Evolutionary conservation across 2,113 vertebrate genomes (phyloP).

Genomic region (Stegostoma tigrinum): DNA sequence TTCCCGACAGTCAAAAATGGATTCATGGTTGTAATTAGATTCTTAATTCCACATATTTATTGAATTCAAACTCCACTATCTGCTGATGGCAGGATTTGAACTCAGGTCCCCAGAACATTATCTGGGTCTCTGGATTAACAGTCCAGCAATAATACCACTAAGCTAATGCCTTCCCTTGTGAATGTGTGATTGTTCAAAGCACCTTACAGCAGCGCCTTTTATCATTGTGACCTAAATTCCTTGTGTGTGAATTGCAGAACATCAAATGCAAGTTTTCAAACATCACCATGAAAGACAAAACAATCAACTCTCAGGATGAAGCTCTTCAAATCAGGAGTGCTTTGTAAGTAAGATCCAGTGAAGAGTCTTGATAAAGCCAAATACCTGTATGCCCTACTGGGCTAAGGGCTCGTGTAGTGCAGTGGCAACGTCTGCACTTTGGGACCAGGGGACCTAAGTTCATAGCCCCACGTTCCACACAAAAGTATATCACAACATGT

Average conservation of each 20-base stretch:
- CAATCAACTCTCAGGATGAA: slow-evolving; percentile 52
- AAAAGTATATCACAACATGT: no score
- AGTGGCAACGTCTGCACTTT: no score
- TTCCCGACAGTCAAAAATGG: no score
- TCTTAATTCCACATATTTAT: no score
- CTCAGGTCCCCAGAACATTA: no score
- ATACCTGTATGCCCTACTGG: not conserved
- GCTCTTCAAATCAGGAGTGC: slow-evolving; percentile 51
- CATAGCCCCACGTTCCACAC: no score
- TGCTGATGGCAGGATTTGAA: no score
- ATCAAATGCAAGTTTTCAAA: slow-evolving; percentile 52
- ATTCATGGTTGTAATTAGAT: no score
- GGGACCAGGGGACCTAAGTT: no score
- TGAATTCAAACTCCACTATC: no score
- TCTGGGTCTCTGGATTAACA: no score
- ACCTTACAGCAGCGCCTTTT: not conserved
- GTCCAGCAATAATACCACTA: no score
- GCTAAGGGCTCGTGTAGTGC: not conserved
- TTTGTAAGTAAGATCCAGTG: slow-evolving; percentile 55
- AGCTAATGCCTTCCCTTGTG: not conserved
- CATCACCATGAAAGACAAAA: slow-evolving; percentile 44
- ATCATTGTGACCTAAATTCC: not conserved
- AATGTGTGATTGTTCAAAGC: not conserved
- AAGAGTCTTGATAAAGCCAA: not conserved
- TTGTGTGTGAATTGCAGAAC: slow-evolving; percentile 46